Percentiles rank a stretch among this genome's conserved stretches.
Conservation (phyloP, 2,888 invertebrate genomes). For the Scaptomyza cyrtandrae region DNA sequence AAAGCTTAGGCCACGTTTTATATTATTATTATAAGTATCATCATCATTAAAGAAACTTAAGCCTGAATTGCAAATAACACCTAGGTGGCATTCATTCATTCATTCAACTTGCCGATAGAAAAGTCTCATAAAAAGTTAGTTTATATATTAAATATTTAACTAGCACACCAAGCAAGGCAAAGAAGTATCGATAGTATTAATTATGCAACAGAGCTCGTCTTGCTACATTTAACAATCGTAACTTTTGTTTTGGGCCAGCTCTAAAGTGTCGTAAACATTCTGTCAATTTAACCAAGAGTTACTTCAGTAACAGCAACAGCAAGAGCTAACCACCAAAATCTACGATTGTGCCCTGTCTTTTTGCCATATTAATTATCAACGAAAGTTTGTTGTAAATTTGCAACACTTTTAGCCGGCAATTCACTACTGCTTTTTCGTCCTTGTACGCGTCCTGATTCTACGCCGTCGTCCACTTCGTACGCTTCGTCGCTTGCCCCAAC, state of each 20-base stretch:
- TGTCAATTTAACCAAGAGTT: conserved; percentile 48
- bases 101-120: too few species aligned
- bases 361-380: conserved; percentile 70
- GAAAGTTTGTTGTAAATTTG: conserved; percentile 68
- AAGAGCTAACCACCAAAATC: neutral
- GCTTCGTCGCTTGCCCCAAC: neutral
- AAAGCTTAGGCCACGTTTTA: conserved; percentile 2
- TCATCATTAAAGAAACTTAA: conserved; percentile 6
- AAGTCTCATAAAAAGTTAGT: neutral
- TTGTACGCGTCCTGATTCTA: conserved; percentile 5
- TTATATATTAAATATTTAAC: neutral
- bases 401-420: conserved; percentile 14
- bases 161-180: neutral
- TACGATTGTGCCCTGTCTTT: conserved; percentile 8
- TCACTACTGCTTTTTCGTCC: conserved; percentile 12
- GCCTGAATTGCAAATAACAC: neutral
- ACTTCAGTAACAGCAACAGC: neutral
- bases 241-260: conserved; percentile 34
- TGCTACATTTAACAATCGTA: conserved; percentile 21
- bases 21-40: conserved; percentile 3
- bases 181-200: neutral
- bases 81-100: too few species aligned
- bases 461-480: neutral
- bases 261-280: conserved; percentile 35
- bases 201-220: neutral